Conservation (phyloP, 2,113 vertebrate species). For the Chaetops frenatus region DNA sequence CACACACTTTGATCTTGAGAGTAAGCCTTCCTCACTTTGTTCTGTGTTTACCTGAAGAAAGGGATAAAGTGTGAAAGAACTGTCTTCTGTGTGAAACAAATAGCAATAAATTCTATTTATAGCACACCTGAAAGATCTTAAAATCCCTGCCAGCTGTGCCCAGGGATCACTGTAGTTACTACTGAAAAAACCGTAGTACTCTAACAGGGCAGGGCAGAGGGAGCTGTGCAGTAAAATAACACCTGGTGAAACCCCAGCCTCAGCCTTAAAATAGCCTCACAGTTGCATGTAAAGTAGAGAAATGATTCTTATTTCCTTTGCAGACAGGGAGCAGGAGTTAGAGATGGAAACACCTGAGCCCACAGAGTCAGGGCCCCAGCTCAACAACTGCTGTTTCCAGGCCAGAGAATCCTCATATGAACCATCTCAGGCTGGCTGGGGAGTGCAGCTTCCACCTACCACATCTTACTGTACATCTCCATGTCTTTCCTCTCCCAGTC, state of each 20-base stretch:
- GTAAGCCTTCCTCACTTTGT: not conserved
- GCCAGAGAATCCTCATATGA: not conserved
- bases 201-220: not conserved
- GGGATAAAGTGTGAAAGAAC: not conserved
- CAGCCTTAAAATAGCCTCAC: not conserved
- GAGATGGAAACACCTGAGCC: not conserved
- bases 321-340: not conserved
- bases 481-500: not conserved
- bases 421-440: not conserved
- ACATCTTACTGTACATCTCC: rapidly evolving
- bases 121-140: not conserved
- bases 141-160: not conserved
- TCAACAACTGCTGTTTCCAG: not conserved
- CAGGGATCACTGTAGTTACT: not conserved
- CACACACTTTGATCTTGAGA: not conserved
- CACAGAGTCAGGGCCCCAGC: not conserved
- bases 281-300: not conserved
- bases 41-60: not conserved
- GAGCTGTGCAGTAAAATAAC: not conserved
- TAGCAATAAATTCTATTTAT: not conserved
- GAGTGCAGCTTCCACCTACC: not conserved
- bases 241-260: not conserved
- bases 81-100: not conserved
- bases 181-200: not conserved
- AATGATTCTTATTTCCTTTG: not conserved